Conservation (phyloP, 2,797 vertebrate genomes). For the Hoplostethus atlanticus region DNA sequence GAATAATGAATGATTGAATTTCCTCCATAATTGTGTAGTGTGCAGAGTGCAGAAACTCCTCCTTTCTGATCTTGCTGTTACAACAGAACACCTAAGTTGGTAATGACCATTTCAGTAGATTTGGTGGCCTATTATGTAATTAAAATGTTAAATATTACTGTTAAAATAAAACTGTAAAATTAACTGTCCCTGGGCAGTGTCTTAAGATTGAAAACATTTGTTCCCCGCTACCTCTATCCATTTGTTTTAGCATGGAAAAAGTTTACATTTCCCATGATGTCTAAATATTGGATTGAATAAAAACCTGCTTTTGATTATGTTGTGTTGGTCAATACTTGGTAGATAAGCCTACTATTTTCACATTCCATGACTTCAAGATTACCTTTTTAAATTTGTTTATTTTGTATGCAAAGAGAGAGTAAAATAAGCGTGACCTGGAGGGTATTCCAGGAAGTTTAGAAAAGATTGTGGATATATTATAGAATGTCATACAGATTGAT, state of each 20-base stretch:
- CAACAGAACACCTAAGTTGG: background rate
- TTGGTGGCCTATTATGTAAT: conserved; percentile 40
- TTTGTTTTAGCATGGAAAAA: conserved; percentile 65
- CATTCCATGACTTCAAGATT: background rate
- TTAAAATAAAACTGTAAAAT: conserved; percentile 58
- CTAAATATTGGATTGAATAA: conserved; percentile 69
- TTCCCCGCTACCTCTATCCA: conserved; percentile 72
- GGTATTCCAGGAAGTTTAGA: no score
- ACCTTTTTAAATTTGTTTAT: background rate
- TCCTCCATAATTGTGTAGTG: conserved; percentile 47
- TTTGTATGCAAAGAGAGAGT: no score
- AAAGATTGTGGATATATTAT: no score
- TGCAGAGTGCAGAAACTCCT: conserved; percentile 38
- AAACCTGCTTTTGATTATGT: conserved; percentile 65
- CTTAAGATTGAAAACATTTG: conserved; percentile 35
- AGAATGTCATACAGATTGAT: no score
- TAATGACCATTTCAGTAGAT: conserved; percentile 39
- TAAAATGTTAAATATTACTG: conserved; percentile 52
- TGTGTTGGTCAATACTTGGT: conserved; percentile 53
- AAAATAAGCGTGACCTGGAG: no score
- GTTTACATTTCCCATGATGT: conserved; percentile 61
- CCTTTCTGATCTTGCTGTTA: background rate
- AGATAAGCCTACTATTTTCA: background rate
- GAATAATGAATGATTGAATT: conserved; percentile 60
- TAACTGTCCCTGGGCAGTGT: conserved; percentile 36